These are phyloP conservation scores for Entomobrya multifasciata DNA, from an alignment of 2,888 invertebrate genomes.

Conservation along the genomic window DNA sequence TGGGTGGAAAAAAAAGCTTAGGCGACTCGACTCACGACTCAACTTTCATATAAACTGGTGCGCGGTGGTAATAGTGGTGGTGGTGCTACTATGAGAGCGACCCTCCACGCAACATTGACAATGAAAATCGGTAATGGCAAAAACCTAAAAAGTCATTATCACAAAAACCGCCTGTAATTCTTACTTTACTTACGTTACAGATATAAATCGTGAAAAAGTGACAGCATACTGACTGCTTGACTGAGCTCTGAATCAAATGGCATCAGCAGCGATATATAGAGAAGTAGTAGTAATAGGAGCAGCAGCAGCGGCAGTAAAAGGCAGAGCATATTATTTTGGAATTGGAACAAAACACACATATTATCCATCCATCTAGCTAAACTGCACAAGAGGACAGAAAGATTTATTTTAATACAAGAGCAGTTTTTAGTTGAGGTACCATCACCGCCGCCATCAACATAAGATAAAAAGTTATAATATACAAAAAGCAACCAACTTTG, in stretches of 20 bases:
- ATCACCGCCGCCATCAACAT: neutral
- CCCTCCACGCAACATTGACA: conserved; percentile 70
- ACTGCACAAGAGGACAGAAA: neutral
- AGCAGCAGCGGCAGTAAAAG: neutral
- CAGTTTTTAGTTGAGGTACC: conserved; percentile 41
- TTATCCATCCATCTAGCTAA: conserved; percentile 13
- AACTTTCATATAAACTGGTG: neutral
- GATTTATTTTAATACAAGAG: conserved; percentile 35
- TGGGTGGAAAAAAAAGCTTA: conserved; percentile 36
- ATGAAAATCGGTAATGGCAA: conserved; percentile 70
- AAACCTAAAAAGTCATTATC: conserved; percentile 69
- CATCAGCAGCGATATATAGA: neutral
- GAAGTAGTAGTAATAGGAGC: neutral
- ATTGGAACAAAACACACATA: neutral
- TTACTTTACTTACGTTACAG: conserved; percentile 66
- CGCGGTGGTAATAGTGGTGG: no score
- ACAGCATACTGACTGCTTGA: conserved; percentile 66
- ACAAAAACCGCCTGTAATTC: conserved; percentile 70
- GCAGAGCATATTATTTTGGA: no score
- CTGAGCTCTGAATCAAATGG: conserved; percentile 66
- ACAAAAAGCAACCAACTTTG: conserved; percentile 30
- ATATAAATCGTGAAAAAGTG: conserved; percentile 70
- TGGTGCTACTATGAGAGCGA: conserved; percentile 20
- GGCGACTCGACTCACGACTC: conserved; percentile 24
- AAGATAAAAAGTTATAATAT: conserved; percentile 42